A percentile compares a stretch with the other conserved stretches of the same genome.
Conservation (phyloP, 2,113 vertebrate genomes). For the Spea bombifrons region DNA sequence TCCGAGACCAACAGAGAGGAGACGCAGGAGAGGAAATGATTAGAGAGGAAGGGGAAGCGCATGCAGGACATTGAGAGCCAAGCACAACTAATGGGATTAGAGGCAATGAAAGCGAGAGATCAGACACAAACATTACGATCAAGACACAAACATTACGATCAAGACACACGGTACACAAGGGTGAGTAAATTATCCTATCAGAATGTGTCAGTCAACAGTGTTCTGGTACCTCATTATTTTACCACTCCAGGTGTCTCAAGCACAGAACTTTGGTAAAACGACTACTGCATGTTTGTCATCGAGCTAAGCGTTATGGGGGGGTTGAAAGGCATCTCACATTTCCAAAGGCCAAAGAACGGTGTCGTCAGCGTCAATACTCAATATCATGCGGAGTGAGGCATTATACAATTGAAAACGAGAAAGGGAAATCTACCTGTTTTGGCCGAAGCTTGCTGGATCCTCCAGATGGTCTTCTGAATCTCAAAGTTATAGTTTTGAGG, state of each 20-base stretch:
- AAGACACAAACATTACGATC: not conserved
- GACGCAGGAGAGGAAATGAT: conserved; percentile 51
- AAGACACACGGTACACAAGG: not conserved
- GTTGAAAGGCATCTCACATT: no score
- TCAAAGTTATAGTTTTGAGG: conserved; percentile 97
- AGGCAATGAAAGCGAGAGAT: conserved; percentile 13
- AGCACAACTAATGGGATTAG: conserved; percentile 21
- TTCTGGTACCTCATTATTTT: conserved; percentile 20
- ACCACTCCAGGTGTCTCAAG: conserved; percentile 1
- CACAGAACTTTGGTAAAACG: not conserved
- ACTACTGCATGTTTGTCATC: not conserved
- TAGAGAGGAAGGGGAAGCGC: conserved; percentile 43
- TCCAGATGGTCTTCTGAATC: conserved; percentile 93
- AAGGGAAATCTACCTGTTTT: conserved; percentile 70
- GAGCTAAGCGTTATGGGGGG: not conserved
- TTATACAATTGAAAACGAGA: no score
- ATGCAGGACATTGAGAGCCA: conserved; percentile 19
- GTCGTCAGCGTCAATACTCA: no score
- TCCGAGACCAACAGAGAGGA: conserved; percentile 43
- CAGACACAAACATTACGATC: conserved; percentile 12
- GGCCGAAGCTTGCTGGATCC: conserved; percentile 82
- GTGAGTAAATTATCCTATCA: not conserved
- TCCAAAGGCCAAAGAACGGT: no score
- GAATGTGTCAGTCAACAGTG: not conserved
- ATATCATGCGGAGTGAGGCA: no score